phyloP scores from a whole-genome alignment of 2,797 vertebrate genomes.

The Tympanoctomys barrerae region DNA sequence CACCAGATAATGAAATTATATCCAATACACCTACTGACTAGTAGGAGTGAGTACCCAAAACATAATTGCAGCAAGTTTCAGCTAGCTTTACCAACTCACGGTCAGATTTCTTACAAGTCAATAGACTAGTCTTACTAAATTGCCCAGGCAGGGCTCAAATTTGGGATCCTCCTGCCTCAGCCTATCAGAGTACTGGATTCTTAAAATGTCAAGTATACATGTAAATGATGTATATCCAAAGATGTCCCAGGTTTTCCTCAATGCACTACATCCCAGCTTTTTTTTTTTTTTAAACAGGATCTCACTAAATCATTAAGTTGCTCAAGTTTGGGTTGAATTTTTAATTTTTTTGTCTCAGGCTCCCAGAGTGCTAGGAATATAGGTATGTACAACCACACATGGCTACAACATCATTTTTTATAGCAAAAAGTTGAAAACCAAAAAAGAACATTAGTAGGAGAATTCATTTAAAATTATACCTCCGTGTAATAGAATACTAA shows the following conservation, averaged over 20 bases:
- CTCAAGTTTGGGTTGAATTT: neutral
- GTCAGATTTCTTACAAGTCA: neutral
- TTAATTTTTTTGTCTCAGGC: neutral
- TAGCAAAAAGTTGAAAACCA: neutral
- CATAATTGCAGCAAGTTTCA: neutral
- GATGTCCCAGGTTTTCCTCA: neutral
- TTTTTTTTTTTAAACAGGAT: neutral
- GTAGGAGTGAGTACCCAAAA: neutral
- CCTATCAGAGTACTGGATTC: neutral
- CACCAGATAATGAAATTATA: neutral
- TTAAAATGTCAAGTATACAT: rapidly evolving
- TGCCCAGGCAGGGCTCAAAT: neutral
- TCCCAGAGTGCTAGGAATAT: neutral
- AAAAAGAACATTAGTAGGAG: neutral
- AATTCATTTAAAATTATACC: neutral
- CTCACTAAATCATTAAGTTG: neutral
- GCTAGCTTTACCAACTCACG: neutral
- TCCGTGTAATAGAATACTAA: neutral
- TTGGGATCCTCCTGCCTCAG: neutral
- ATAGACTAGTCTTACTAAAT: neutral
- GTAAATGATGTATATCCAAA: neutral
- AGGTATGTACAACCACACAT: neutral
- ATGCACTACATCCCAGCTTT: neutral
- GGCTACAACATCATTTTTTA: neutral
- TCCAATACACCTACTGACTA: rapidly evolving